Base-by-base conservation (phyloP, 2,113 vertebrate genomes). In the Salminus brasiliensis region DNA sequence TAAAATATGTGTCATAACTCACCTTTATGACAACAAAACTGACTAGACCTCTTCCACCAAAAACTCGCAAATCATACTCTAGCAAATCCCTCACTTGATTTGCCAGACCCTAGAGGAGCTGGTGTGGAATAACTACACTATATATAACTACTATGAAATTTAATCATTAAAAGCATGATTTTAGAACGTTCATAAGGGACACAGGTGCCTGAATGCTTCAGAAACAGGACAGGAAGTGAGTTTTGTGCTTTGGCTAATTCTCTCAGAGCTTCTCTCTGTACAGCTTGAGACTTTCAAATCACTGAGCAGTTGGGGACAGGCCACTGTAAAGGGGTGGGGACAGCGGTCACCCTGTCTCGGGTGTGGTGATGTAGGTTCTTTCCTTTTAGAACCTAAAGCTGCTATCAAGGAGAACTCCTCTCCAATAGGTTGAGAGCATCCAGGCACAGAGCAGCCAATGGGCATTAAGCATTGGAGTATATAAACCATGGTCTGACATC, bases 321-420 rank as follows among this genome's bases (percentile, higher is more conserved):
- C 62, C 49, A 77, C 53, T 59, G 55, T 68, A 41, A 70, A 39
- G 69, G 73, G 78, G 73, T 34, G 49, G 70, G 81, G 81, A 88
- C 91, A 93, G 91, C 91, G 92, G 91, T 90, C 86, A 73, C 74
- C 88, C 82, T 49, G 79, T 89, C 87, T 91, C 72, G 66, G 85
- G 85, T 86, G 83, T 78, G 90, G 85, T 85, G 88, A 86, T 81
- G 88, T 84, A 79, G 32, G 57, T 88, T 89, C 82, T 93, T 91
- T 86, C 93, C 93, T 94, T 94, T 93, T 93, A 89, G 84, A 93
- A 94, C 89, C 85, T 81, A 74, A 70, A 21, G 65, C 43, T 18
- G 77, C 65, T 55, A 85, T 82, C 71, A 81, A 71, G 74, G 81
- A 72, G 57, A 43, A 62, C 57, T 36, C 10, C 39, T 55, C 57